Base-by-base conservation (phyloP, 2,888 invertebrate genomes). In the Colostygia pectinataria region DNA sequence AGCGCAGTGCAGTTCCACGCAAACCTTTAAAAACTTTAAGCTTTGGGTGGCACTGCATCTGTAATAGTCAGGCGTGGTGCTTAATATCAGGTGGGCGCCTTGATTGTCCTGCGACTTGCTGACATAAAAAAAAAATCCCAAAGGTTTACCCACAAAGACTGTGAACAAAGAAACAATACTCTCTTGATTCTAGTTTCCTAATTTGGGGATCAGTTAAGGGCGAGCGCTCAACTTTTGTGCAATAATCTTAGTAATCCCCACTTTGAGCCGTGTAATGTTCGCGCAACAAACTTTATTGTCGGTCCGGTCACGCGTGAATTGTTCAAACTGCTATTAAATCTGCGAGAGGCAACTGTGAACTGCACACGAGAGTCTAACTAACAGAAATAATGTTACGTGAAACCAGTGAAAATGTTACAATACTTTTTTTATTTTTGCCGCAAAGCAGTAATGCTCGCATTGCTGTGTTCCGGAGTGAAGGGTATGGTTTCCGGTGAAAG, bases 251-350 rank as follows among this genome's bases (percentile, higher is more conserved):
- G 48, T 57, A 55, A 53, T 49, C 47, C 36, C 20, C 54, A 48
- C 42, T 50, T 51, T 31, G 53, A 51, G 46, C 49, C 53, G 47
- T 38, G 43, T 55, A 53, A 57, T 51, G 60, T 55, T 50, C 60
- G 55, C 47, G 51, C 57, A 57, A 57, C 59, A 59, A 63, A 66
- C 56, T 67, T 65, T 68, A 66, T 68, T 59, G 65, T 59, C 56
- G 6, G 44, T 65, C 63, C 63, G 61, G 71, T 66, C 64, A 66
- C 63, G 68, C 64, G 68, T 64, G 65, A 68, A 68, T 68, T 60
- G 65, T 65, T 63, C 63, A 65, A 68, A 68, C 64, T 64, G 66
- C 72, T 68, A 66, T 73, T 72, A 70, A 71, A 71, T 70, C 63
- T 68, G 64, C 59, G 61, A 63, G 57, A 55, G 56, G 57, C 38